phyloP scores from a whole-genome alignment of 2,888 invertebrate species.

The Empis stercorea region DNA sequence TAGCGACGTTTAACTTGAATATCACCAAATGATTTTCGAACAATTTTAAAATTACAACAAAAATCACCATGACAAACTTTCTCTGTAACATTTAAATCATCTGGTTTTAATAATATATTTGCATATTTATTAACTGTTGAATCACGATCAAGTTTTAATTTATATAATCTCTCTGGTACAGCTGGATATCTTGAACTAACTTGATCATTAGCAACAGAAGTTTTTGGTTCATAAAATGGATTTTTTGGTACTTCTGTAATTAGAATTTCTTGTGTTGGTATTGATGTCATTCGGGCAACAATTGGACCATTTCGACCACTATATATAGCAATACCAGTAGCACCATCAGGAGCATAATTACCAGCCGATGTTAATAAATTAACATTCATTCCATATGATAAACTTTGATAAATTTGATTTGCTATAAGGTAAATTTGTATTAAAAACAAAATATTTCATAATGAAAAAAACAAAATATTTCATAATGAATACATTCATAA shows the following conservation, averaged over 20 bases:
- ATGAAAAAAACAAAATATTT: neutral
- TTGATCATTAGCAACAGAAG: neutral
- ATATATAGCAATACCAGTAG: slow-evolving; percentile 53
- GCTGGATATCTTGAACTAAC: neutral
- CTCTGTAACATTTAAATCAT: neutral
- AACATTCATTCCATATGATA: slow-evolving; percentile 44
- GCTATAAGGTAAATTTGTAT: slow-evolving; percentile 23
- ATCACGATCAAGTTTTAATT: neutral
- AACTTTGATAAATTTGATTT: slow-evolving; percentile 45
- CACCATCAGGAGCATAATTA: slow-evolving; percentile 39
- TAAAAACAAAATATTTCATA: neutral
- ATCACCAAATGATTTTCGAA: slow-evolving; percentile 2
- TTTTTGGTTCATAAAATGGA: neutral
- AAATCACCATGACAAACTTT: slow-evolving; percentile 23
- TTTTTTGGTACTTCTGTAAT: slow-evolving; percentile 27
- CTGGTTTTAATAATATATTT: neutral
- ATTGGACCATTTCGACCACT: slow-evolving; percentile 26
- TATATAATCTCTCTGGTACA: neutral
- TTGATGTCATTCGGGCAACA: slow-evolving; percentile 22
- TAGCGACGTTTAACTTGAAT: slow-evolving; percentile 16
- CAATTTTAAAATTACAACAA: slow-evolving; percentile 28
- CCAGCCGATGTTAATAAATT: slow-evolving; percentile 49
- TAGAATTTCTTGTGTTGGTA: slow-evolving; percentile 19
- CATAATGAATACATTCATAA: too few species aligned
- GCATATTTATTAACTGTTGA: neutral